Evolutionary conservation across 2,888 invertebrate genomes (phyloP), one percentile per base, ranked within the genome.

Genomic region (Lasioglossum morio): DNA sequence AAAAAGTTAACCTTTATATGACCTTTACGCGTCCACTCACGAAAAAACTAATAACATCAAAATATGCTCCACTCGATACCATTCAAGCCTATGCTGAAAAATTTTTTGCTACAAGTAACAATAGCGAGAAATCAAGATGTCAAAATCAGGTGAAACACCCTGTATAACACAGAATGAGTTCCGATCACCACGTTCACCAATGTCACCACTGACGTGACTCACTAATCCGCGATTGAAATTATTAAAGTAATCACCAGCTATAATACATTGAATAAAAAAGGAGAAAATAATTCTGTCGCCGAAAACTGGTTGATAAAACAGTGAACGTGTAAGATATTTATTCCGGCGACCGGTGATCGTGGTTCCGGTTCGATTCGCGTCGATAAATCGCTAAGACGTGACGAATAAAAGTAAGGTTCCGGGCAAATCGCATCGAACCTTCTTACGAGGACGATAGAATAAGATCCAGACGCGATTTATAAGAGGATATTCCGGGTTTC

Each of bases 381-480:
- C 75, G 7, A 30, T 83, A 72, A 80, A 83, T 83, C 40, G n/a
- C 27, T 4, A 23, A 16, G 48, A 27, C 57, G 23, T 8, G 81
- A 73, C 78, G 66, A 48, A 19, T 53, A 72, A 75, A 63, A 60
- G 40, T 60, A 48, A 69, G 53, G 43, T 57, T 69, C 30, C 34
- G 63, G 14, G 37, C 23, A 70, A 84, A 10, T 73, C 46, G 72
- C 69, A 57, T 77, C 43, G 81, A 69, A 69, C 60, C 57, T 57
- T 40, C 34, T 16, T 75, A 40, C 30, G 43, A 30, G 66, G 30
- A 46, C 48, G 43, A 48, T 73, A 77, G 73, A 84, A 81, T 81
- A 77, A 84, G 81, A 48, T 37, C 10, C 57, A 57, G 57, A 60
- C 76, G 77, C 37, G 81, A 81, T 57, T 81, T 60, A 60, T 70